Conservation (phyloP, 2,797 vertebrate species). For the Lophius americanus region DNA sequence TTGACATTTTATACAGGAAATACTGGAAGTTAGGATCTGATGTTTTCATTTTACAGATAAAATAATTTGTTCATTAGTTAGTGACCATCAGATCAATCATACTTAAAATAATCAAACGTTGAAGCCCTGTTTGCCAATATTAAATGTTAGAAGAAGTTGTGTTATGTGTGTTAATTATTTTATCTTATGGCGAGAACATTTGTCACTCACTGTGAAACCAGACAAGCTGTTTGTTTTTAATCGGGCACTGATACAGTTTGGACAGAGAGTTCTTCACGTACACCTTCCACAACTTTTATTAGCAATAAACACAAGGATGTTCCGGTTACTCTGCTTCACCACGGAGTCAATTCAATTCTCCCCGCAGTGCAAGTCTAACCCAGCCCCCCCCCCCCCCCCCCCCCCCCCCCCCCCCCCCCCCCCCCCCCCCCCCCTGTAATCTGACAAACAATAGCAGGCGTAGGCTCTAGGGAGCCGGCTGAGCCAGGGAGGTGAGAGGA, state of each 20-base stretch:
- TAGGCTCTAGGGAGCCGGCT: constrained; percentile 54
- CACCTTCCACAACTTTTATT: constrained; percentile 46
- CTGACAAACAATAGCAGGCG: constrained; percentile 69
- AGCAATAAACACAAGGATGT: constrained; percentile 47
- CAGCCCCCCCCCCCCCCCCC: constrained; percentile 66
- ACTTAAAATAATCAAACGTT: neutral
- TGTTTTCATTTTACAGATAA: neutral
- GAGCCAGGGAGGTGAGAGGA: constrained; percentile 49
- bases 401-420: constrained; percentile 67
- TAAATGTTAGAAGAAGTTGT: neutral
- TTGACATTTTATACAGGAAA: no score
- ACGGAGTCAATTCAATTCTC: constrained; percentile 31
- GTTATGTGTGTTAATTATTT: neutral
- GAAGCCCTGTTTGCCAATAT: neutral
- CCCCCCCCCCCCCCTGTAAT: constrained; percentile 65
- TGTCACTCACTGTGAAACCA: constrained; percentile 7
- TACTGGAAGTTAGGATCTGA: no score
- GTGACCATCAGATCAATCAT: neutral
- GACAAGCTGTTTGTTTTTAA: constrained; percentile 12
- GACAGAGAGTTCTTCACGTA: constrained; percentile 13
- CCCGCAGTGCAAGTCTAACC: constrained; percentile 41
- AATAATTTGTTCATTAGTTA: neutral
- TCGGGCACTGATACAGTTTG: constrained; percentile 6
- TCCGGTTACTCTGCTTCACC: constrained; percentile 47
- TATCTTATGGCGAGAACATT: constrained; percentile 2